Conservation (phyloP, 2,888 invertebrate genomes). For the Leucophenga maculata region DNA sequence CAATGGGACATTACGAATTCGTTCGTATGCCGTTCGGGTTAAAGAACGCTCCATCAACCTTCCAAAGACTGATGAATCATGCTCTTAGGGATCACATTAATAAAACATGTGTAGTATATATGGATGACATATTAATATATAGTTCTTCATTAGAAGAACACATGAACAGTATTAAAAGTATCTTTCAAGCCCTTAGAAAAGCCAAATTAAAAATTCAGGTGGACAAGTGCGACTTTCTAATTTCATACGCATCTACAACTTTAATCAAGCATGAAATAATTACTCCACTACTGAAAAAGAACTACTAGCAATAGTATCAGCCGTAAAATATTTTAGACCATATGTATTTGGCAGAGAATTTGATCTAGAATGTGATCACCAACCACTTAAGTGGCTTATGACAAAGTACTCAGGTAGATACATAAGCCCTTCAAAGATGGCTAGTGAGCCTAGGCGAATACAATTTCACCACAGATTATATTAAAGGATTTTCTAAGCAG, state of each 20-base stretch:
- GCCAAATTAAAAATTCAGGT: not conserved
- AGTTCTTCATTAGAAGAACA: not conserved
- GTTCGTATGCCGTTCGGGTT: slow-evolving; percentile 21
- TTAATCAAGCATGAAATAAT: not conserved
- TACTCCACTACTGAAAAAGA: slow-evolving; percentile 30
- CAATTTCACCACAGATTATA: slow-evolving; percentile 37
- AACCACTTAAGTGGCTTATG: slow-evolving; percentile 37
- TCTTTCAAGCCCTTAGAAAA: not conserved
- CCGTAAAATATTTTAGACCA: slow-evolving; percentile 38
- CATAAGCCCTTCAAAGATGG: slow-evolving; percentile 31
- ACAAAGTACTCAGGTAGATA: slow-evolving; percentile 31
- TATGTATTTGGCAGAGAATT: slow-evolving; percentile 39
- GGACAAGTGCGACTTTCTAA: slow-evolving; percentile 1
- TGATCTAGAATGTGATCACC: slow-evolving; percentile 36
- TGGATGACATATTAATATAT: not conserved
- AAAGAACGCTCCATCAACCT: not conserved
- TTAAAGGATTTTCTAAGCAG: slow-evolving; percentile 44
- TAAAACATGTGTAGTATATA: not conserved
- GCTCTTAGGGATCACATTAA: not conserved
- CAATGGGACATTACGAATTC: slow-evolving; percentile 31
- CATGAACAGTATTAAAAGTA: not conserved
- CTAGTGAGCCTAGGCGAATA: slow-evolving; percentile 23
- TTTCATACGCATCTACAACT: slow-evolving; percentile 1
- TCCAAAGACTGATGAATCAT: not conserved
- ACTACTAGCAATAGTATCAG: slow-evolving; percentile 35